These are phyloP conservation scores for Labeo rohita DNA, from an alignment of 2,113 vertebrate species.

Conservation along the genomic window DNA sequence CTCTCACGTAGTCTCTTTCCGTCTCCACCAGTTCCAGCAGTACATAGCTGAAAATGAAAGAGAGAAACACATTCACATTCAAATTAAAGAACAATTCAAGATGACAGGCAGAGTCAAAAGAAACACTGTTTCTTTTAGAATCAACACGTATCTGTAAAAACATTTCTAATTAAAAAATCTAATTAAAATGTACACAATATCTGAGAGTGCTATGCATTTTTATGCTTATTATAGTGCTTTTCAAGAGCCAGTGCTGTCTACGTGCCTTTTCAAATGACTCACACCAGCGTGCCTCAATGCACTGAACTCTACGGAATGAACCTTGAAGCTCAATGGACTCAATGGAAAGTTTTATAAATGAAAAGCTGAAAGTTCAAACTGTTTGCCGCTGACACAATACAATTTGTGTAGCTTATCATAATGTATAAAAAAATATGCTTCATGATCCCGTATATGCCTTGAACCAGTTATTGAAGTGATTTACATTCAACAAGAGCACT, in stretches of 20 bases:
- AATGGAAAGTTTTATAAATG: background rate
- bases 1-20: conserved; percentile 92
- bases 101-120: background rate
- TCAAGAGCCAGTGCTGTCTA: background rate
- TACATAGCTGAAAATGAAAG: conserved; percentile 79
- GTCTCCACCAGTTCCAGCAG: conserved; percentile 95
- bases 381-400: background rate
- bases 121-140: background rate
- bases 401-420: background rate
- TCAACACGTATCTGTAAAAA: background rate
- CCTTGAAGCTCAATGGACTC: background rate
- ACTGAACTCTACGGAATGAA: background rate
- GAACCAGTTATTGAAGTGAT: background rate
- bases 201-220: background rate
- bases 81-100: background rate
- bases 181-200: background rate
- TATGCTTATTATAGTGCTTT: background rate
- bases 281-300: background rate
- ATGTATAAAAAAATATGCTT: background rate
- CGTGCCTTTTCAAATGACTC: background rate
- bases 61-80: background rate
- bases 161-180: background rate
- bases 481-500: background rate
- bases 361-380: background rate
- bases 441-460: background rate